Conservation (phyloP, 2,888 invertebrate species). For the Dynastes grantii region DNA sequence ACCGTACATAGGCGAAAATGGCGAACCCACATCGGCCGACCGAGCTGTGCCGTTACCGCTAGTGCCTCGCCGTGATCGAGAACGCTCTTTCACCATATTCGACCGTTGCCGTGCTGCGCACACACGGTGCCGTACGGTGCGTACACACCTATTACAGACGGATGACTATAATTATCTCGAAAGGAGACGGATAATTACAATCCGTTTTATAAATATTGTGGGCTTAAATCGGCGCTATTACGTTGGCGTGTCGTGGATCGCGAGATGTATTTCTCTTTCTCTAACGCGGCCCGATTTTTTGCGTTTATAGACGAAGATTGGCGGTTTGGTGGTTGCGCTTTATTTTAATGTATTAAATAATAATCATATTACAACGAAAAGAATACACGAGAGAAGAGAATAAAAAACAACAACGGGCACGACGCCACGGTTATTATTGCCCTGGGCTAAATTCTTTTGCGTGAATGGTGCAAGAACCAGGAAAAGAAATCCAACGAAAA, state of each 20-base stretch:
- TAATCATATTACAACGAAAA: not conserved
- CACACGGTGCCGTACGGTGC: not conserved
- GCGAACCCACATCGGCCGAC: not conserved
- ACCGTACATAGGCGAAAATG: conserved; percentile 13
- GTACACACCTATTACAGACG: conserved; percentile 23
- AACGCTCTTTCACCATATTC: conserved; percentile 6
- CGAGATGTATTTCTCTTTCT: not conserved
- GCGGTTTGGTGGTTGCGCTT: not conserved
- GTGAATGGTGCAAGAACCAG: too few relatives aligned
- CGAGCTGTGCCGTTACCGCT: not conserved
- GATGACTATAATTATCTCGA: conserved; percentile 42
- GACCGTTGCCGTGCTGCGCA: not conserved
- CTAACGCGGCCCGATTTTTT: conserved; percentile 3
- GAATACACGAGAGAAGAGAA: too few relatives aligned
- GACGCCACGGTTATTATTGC: too few relatives aligned
- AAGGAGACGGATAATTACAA: conserved; percentile 32
- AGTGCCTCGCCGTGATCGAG: not conserved
- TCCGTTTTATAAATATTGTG: conserved; percentile 37
- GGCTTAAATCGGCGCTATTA: conserved; percentile 35
- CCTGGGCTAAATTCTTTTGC: too few relatives aligned
- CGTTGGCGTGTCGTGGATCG: not conserved
- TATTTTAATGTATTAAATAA: conserved; percentile 10
- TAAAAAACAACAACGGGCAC: too few relatives aligned
- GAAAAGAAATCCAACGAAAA: too few relatives aligned
- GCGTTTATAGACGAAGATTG: conserved; percentile 28